These are phyloP conservation scores for Drosophila arawakana DNA, from an alignment of 1,140 invertebrate genomes.

Conservation along the genomic window DNA sequence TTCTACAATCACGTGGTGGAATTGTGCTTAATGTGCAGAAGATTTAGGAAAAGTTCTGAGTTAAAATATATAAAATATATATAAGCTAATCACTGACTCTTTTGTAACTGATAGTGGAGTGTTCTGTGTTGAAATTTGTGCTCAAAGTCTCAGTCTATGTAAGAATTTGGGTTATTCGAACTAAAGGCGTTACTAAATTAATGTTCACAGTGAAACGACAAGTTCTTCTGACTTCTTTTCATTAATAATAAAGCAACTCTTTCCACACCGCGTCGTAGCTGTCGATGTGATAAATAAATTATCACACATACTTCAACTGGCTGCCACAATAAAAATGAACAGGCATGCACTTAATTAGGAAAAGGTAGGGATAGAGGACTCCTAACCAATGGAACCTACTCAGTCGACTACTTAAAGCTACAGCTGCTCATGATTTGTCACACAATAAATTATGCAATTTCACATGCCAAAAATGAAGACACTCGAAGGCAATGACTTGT, in stretches of 20 bases:
- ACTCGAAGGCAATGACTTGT: conserved; percentile 16
- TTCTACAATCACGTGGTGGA: conserved; percentile 81
- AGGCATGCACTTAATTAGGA: conserved; percentile 62
- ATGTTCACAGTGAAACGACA: conserved; percentile 3
- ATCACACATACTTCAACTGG: conserved; percentile 46
- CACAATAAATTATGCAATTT: conserved; percentile 83
- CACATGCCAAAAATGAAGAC: conserved; percentile 73
- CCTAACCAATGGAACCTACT: conserved; percentile 11
- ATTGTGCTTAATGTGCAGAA: conserved; percentile 51
- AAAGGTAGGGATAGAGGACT: conserved; percentile 33
- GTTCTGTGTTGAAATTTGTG: background rate
- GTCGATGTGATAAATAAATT: conserved; percentile 44
- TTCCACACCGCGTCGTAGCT: conserved; percentile 2
- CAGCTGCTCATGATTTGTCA: conserved; percentile 72
- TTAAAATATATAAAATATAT: background rate
- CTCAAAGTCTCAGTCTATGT: conserved; percentile 19
- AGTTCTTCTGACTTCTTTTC: conserved; percentile 21
- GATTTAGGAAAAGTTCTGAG: background rate
- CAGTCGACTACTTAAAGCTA: background rate
- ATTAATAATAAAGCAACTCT: conserved; percentile 29
- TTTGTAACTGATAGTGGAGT: background rate
- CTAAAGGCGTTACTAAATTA: background rate
- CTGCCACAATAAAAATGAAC: conserved; percentile 13
- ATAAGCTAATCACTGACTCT: background rate
- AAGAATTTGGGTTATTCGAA: conserved; percentile 8